phyloP scores from a whole-genome alignment of 2,113 vertebrate species.

The Spermophilus dauricus region DNA sequence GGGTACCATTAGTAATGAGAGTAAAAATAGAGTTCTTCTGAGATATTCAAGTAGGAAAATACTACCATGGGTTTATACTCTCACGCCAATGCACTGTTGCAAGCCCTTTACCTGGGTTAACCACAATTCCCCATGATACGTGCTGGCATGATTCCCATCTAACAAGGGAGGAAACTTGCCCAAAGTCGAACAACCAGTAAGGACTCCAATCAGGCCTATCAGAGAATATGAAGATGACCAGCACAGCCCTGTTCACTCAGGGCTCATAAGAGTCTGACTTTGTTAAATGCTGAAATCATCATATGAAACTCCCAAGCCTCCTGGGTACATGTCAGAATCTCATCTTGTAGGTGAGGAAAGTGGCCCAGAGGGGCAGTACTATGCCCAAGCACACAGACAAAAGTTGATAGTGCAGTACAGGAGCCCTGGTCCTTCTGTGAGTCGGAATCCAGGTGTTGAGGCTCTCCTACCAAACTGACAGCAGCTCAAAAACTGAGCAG shows the following conservation, averaged over 20 bases:
- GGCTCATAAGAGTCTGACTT: not conserved
- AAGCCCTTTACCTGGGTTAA: not conserved
- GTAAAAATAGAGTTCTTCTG: not conserved
- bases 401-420: not conserved
- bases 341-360: not conserved
- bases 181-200: not conserved
- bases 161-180: not conserved
- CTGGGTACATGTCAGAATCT: not conserved
- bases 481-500: not conserved
- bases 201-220: not conserved
- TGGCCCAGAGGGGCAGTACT: not conserved
- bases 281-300: not conserved
- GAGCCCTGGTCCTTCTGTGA: not conserved
- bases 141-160: not conserved
- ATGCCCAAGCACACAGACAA: not conserved
- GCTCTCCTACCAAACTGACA: not conserved
- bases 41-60: conserved; percentile 41
- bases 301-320: not conserved
- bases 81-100: not conserved
- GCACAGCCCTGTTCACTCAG: not conserved
- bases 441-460: not conserved
- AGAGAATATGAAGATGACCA: not conserved
- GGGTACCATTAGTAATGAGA: not conserved
- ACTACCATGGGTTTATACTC: not conserved
- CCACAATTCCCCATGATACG: not conserved